Percentiles rank a stretch among this genome's conserved stretches.
Conservation (phyloP, 2,888 invertebrate species). For the Tiliacea citrago region DNA sequence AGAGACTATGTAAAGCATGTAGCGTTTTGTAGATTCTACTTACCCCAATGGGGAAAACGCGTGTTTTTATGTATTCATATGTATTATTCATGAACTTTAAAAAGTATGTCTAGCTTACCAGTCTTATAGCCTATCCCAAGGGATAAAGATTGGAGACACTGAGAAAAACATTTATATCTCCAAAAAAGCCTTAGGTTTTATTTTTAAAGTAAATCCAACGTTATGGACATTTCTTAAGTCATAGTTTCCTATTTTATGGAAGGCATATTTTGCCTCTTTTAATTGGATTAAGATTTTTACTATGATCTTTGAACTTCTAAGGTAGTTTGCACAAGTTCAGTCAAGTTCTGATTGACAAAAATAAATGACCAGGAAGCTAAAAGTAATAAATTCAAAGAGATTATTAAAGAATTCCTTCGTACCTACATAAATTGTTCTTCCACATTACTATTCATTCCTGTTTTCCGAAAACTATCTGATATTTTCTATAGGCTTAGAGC, state of each 20-base stretch:
- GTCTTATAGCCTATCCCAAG: constrained; percentile 11
- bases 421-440: too few species aligned
- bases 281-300: constrained; percentile 44
- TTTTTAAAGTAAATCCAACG: not conserved
- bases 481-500: too few species aligned
- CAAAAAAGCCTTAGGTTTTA: not conserved
- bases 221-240: not conserved
- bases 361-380: not conserved
- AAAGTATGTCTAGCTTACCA: constrained; percentile 31
- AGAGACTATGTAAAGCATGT: not conserved
- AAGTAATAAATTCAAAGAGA: too few species aligned
- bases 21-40: not conserved
- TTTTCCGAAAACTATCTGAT: too few species aligned
- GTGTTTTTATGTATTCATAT: constrained; percentile 10
- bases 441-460: too few species aligned
- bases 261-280: constrained; percentile 31
- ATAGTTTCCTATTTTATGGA: not conserved
- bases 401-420: too few species aligned
- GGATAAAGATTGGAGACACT: not conserved
- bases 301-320: constrained; percentile 24
- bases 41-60: not conserved
- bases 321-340: constrained; percentile 1
- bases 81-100: constrained; percentile 41
- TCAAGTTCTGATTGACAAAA: constrained; percentile 7
- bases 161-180: constrained; percentile 1